A percentile compares a stretch with the other conserved stretches of the same genome.
Conservation (phyloP, 2,113 vertebrate genomes). For the Erinaceus europaeus region DNA sequence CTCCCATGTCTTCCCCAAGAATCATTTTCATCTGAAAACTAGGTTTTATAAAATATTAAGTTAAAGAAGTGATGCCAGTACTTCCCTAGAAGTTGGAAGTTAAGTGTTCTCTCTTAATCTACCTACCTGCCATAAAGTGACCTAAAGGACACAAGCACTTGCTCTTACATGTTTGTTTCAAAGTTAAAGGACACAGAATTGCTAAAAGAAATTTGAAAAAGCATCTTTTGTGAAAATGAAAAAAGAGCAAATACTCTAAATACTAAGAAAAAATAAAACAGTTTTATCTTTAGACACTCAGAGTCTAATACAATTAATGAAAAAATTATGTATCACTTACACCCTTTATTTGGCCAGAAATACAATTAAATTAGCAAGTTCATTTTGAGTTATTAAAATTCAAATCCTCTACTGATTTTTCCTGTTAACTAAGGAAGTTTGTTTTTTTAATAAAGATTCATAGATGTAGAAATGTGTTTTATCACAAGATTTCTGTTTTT, state of each 20-base stretch:
- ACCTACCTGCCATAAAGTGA: constrained; percentile 73
- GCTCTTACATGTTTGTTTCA: constrained; percentile 70
- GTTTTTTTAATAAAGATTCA: constrained; percentile 70
- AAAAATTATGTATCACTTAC: neutral
- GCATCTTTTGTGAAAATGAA: constrained; percentile 71
- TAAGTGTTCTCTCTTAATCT: constrained; percentile 62
- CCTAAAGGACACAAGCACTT: constrained; percentile 71
- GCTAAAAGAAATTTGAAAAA: constrained; percentile 72
- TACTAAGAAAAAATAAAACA: constrained; percentile 35
- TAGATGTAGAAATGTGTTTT: constrained; percentile 65
- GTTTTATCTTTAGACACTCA: too few relatives aligned
- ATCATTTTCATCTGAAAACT: constrained; percentile 29
- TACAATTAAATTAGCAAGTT: constrained; percentile 21
- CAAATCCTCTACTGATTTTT: constrained; percentile 38
- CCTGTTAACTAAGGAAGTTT: constrained; percentile 62
- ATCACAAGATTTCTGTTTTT: constrained; percentile 74
- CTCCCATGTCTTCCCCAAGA: neutral
- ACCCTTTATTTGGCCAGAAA: too few relatives aligned
- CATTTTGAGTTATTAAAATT: constrained; percentile 53
- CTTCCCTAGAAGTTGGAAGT: constrained; percentile 55
- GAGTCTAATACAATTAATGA: neutral
- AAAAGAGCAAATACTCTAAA: constrained; percentile 59
- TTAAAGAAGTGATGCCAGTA: constrained; percentile 52
- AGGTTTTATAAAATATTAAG: constrained; percentile 54
- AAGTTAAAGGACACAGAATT: constrained; percentile 78